Evolutionary conservation across 2,113 vertebrate species (phyloP).

Genomic region (Myiopsitta monachus): DNA sequence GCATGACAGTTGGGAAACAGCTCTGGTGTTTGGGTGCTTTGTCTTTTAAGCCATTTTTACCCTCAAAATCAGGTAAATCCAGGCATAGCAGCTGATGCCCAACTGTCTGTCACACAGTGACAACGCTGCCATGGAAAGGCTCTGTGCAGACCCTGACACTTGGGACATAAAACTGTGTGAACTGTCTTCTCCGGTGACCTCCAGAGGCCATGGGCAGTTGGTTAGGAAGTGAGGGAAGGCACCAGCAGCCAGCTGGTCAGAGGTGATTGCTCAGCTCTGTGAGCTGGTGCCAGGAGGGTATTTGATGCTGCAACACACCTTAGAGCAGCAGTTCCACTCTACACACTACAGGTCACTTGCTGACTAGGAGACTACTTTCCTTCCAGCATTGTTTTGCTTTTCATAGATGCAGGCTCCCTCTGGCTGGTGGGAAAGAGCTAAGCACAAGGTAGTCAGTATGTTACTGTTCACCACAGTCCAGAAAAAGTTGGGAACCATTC

Average conservation of each 20-base stretch:
- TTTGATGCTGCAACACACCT: background rate
- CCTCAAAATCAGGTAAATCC: background rate
- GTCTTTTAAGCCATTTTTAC: background rate
- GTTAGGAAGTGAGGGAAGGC: background rate
- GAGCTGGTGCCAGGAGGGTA: background rate
- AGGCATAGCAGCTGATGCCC: background rate
- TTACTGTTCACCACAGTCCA: background rate
- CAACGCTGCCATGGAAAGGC: background rate
- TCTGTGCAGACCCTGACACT: background rate
- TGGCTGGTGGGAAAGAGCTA: background rate
- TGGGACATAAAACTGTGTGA: background rate
- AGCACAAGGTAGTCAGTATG: fast-evolving
- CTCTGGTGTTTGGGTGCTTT: background rate
- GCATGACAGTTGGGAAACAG: background rate
- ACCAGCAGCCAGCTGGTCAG: background rate
- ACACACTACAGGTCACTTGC: background rate
- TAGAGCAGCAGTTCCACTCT: background rate
- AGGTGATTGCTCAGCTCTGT: background rate
- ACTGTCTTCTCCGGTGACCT: background rate
- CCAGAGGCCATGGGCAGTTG: background rate
- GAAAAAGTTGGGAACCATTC: background rate
- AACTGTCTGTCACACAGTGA: background rate
- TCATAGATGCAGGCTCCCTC: background rate
- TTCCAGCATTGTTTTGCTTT: background rate
- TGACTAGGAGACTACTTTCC: background rate